Base-by-base conservation (phyloP, 2,797 vertebrate species). In the Moxostoma hubbsi region DNA sequence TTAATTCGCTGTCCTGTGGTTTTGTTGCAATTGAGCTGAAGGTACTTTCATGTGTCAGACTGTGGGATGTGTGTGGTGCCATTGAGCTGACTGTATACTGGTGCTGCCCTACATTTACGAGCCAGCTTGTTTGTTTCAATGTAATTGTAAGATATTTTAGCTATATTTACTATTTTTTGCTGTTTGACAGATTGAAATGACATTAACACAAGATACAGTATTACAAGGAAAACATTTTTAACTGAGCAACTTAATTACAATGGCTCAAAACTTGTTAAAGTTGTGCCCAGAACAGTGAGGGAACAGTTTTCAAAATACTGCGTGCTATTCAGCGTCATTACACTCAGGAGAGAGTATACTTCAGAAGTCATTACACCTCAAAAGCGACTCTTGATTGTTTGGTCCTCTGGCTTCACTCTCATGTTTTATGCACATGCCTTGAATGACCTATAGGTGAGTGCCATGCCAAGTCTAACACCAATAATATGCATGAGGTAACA, bases 1-100 rank as follows among this genome's bases (percentile, higher is more conserved):
- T 89, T 89, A 90, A 90, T 88, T 24, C 76, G 78, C 86, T 90
- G 91, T 91, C 87, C 87, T 87, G 89, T 81, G 92, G 91, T 86
- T 87, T 72, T 84, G 82, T 79, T 74, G 83, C 89, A 90, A 93
- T 86, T 86, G 91, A 89, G 90, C 76, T 66, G 59, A 69, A 66
- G 83, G 73, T 61, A 58, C 61, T 82, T 82, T 82, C 36, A 70
- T 69, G 72, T 24, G 55, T 78, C 79, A 79, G 81, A 79, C 79
- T 73, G 80, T 12, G 45, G 76, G 54, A 75, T 81, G 68, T 10
- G 69, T 69, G 66, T 11, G 43, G 73, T 82, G 82, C 73, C 82
- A 70, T 12, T 16, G 49, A 11, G 46, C 58, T 57, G 43, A 75
- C 13, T 46, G 7, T 9, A 24, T 43, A 36, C 36, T 69, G 78